Percentiles rank a stretch among this genome's conserved stretches.
These are phyloP conservation scores for Eustalomyia histrio DNA, from an alignment of 2,888 invertebrate genomes.

Conservation along the genomic window DNA sequence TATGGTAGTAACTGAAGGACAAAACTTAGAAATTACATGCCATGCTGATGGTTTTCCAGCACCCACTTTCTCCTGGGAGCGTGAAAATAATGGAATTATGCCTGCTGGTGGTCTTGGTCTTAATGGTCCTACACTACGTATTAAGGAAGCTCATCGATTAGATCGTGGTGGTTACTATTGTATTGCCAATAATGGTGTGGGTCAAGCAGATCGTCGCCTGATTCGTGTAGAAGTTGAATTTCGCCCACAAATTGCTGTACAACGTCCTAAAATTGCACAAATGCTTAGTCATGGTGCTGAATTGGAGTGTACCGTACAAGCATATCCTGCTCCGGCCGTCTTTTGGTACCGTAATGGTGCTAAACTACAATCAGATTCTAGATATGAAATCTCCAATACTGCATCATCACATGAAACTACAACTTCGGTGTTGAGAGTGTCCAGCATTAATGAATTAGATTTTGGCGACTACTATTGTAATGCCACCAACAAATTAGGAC, in stretches of 20 bases:
- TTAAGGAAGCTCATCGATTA: slow-evolving; percentile 74
- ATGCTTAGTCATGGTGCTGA: slow-evolving; percentile 74
- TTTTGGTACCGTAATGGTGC: slow-evolving; percentile 76
- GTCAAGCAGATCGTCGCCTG: slow-evolving; percentile 74
- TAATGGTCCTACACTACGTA: slow-evolving; percentile 74
- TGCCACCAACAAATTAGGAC: slow-evolving; percentile 78
- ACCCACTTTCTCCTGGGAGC: slow-evolving; percentile 85
- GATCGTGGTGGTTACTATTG: slow-evolving; percentile 79
- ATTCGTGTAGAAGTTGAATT: slow-evolving; percentile 78
- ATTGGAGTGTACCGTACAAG: slow-evolving; percentile 77
- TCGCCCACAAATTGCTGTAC: slow-evolving; percentile 76
- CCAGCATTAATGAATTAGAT: slow-evolving; percentile 73
- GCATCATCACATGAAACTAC: slow-evolving; percentile 77
- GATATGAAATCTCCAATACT: slow-evolving; percentile 75
- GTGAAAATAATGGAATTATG: slow-evolving; percentile 82
- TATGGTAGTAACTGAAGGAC: slow-evolving; percentile 74
- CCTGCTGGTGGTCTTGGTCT: slow-evolving; percentile 75
- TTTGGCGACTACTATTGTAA: slow-evolving; percentile 78
- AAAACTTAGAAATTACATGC: slow-evolving; percentile 82
- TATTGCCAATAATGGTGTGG: slow-evolving; percentile 77
- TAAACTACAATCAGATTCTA: slow-evolving; percentile 73
- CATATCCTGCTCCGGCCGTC: slow-evolving; percentile 77
- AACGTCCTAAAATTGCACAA: slow-evolving; percentile 78
- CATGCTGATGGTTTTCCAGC: slow-evolving; percentile 89
- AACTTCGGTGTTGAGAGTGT: slow-evolving; percentile 76